These are phyloP conservation scores for Aphrophora alni DNA, from an alignment of 2,888 invertebrate species.

Conservation along the genomic window DNA sequence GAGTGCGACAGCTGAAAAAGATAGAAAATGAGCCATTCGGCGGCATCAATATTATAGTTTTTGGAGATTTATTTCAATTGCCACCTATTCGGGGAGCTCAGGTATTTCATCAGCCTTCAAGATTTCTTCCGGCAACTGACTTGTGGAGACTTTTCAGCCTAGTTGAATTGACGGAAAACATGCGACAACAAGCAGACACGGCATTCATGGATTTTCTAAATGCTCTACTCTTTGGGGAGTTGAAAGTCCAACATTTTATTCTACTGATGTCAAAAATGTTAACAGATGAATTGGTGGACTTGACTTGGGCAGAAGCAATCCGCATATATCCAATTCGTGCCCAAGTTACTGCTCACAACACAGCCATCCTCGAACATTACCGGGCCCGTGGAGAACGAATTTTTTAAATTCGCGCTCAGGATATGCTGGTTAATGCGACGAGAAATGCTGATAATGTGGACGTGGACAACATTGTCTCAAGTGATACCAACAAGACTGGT, in stretches of 20 bases:
- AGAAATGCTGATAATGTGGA: conserved; percentile 12
- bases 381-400: not conserved
- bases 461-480: conserved; percentile 36
- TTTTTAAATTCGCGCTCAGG: not conserved
- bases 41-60: not conserved
- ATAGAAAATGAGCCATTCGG: not conserved
- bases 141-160: conserved; percentile 43
- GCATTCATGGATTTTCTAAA: conserved; percentile 45
- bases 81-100: not conserved
- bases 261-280: not conserved
- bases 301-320: conserved; percentile 9
- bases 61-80: not conserved
- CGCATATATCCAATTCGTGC: conserved; percentile 23
- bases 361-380: too few relatives aligned
- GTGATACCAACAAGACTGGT: conserved; percentile 45
- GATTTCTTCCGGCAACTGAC: conserved; percentile 31
- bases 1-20: not conserved
- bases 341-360: conserved; percentile 32
- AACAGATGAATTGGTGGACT: conserved; percentile 23
- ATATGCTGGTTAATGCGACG: not conserved
- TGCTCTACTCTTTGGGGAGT: conserved; percentile 45
- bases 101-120: not conserved
- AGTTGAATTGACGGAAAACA: conserved; percentile 38
- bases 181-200: conserved; percentile 38
- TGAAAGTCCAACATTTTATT: conserved; percentile 37